A percentile compares a stretch with the other conserved stretches of the same genome.
Conservation (phyloP, 1,140 invertebrate genomes). For the Penaeus japonicus region DNA sequence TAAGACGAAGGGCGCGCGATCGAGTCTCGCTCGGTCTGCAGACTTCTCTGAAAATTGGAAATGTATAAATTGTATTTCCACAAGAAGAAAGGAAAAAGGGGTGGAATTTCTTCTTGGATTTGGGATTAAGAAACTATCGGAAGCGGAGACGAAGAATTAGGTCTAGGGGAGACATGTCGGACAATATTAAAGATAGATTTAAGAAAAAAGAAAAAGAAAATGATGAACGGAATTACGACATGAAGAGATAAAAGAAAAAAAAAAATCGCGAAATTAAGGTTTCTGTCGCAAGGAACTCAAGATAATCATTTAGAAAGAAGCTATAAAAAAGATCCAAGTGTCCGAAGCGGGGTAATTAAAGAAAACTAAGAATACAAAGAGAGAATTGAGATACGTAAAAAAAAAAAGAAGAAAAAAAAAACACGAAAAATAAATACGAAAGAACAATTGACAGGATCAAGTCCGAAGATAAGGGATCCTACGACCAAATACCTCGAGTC, state of each 20-base stretch:
- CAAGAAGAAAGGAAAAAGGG: too few relatives aligned
- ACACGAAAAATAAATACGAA: neutral
- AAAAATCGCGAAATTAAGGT: neutral
- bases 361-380: neutral
- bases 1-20: too few relatives aligned
- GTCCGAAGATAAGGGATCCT: neutral
- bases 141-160: neutral
- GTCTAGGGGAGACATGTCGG: neutral
- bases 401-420: neutral
- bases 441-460: neutral
- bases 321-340: too few relatives aligned
- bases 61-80: too few relatives aligned
- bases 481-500: conserved; percentile 39
- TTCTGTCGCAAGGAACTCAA: too few relatives aligned
- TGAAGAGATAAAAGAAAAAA: neutral
- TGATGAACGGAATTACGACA: neutral
- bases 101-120: too few relatives aligned
- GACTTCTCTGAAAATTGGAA: too few relatives aligned
- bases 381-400: neutral
- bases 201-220: neutral
- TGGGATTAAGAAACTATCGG: too few relatives aligned
- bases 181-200: neutral
- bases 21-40: too few relatives aligned
- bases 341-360: neutral
- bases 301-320: too few relatives aligned